Evolutionary conservation across 1,140 invertebrate genomes (phyloP).

Genomic region (Drosophila yakuba): DNA sequence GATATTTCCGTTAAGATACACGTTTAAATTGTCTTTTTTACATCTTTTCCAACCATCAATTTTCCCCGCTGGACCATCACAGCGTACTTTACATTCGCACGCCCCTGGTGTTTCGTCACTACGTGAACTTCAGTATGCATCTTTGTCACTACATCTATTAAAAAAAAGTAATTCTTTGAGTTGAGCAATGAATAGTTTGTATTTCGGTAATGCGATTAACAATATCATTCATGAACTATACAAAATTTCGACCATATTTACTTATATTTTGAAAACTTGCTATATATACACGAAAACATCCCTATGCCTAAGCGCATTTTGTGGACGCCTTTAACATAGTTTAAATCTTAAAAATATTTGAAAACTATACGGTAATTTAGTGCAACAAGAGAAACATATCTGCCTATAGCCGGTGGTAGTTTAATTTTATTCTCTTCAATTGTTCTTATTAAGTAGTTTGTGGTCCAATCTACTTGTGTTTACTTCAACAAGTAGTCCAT

Average conservation of each 20-base stretch:
- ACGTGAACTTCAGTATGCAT: too few species aligned
- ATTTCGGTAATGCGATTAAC: constrained; percentile 34
- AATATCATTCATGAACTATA: constrained; percentile 27
- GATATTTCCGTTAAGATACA: too few species aligned
- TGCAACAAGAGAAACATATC: constrained; percentile 32
- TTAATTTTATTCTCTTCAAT: neutral
- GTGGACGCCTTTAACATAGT: constrained; percentile 7
- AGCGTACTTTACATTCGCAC: too few species aligned
- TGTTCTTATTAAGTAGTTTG: constrained; percentile 1
- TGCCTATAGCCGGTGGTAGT: constrained; percentile 40
- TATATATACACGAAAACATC: constrained; percentile 28
- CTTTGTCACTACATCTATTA: too few species aligned
- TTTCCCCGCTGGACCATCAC: too few species aligned
- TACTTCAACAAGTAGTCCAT: constrained; percentile 78
- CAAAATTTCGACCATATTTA: constrained; percentile 8
- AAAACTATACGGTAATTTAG: constrained; percentile 51
- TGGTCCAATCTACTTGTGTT: constrained; percentile 10
- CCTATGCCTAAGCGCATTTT: neutral
- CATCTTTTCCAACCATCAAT: too few species aligned
- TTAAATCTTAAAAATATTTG: constrained; percentile 50
- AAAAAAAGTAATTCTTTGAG: neutral
- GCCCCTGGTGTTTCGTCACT: too few species aligned
- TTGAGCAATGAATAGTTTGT: constrained; percentile 36
- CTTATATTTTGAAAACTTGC: constrained; percentile 25
- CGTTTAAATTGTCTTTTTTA: too few species aligned